Evolutionary conservation across 2,113 vertebrate species (phyloP), one percentile per base, ranked within the genome.

Genomic region (Delphinus delphis): DNA sequence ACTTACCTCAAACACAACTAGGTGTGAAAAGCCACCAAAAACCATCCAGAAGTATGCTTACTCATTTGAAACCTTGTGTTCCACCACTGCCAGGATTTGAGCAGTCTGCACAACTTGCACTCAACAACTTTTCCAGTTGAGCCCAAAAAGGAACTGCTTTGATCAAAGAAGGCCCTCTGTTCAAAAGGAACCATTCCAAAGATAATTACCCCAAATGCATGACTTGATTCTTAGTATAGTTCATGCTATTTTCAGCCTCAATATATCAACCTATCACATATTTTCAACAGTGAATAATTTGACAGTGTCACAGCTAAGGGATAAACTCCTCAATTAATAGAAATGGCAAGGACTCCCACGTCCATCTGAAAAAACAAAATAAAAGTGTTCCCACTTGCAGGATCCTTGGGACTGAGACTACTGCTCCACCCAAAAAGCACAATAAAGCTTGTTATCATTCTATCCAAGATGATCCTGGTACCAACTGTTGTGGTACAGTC

Each of bases 321-420:
- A 67, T 47, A 90, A 90, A 63, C 21, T 50, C 26, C 4, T 4
- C 60, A 88, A n/a, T 36, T 83, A 92, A 76, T 21, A 71, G 7
- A 93, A 91, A 81, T 76, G 17, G 0, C 14, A 44, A 47, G 70
- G 47, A 93, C 5, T 20, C 26, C 6, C 3, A 2, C 10, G 84
- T 70, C 23, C 15, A 84, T 84, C 83, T 88, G 31, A 92, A 62
- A 20, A 97, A 80, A 6, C 28, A 87, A 96, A 95, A 90, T 85
- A 81, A 88, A 92, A 89, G 92, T 71, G 58, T 80, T 6, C 17
- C 55, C 23, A 26, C 14, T 94, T 94, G 15, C 21, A 90, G 25
- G 14, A 86, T 84, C 13, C 74, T 80, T 74, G 5, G 38, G 71
- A 74, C 31, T 67, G 44, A 93, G 20, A 86, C 23, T 74, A 86